Conservation (phyloP, 2,888 invertebrate genomes). For the Ecliptopera silaceata region DNA sequence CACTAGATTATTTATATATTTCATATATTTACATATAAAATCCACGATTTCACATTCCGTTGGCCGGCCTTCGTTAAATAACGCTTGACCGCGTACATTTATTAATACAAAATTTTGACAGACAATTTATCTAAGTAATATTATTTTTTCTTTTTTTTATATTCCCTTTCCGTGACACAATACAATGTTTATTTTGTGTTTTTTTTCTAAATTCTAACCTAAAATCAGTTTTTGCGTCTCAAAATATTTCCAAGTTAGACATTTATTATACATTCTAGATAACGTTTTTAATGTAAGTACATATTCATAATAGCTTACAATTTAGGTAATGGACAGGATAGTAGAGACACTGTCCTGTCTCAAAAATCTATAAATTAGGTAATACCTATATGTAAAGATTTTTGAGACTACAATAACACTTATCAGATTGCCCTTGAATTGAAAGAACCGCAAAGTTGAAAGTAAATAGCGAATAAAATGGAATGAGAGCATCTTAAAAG, state of each 20-base stretch:
- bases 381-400: no score
- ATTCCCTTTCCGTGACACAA: no score
- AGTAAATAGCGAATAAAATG: constrained; percentile 5
- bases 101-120: not conserved
- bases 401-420: not conserved
- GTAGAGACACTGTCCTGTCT: no score
- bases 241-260: no score
- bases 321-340: no score
- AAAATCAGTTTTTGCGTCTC: no score
- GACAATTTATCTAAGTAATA: not conserved
- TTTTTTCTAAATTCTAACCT: no score
- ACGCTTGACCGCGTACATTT: not conserved
- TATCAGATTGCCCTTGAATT: not conserved
- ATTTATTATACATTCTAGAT: no score
- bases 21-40: constrained; percentile 1
- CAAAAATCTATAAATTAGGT: no score
- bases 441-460: constrained; percentile 7
- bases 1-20: not conserved
- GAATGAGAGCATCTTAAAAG: constrained; percentile 14
- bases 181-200: no score
- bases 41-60: constrained; percentile 18
- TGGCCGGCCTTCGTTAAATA: constrained; percentile 8
- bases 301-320: no score
- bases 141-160: not conserved
- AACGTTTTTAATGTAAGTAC: no score